phyloP scores from a whole-genome alignment of 2,113 vertebrate species.

The Vulpes lagopus region DNA sequence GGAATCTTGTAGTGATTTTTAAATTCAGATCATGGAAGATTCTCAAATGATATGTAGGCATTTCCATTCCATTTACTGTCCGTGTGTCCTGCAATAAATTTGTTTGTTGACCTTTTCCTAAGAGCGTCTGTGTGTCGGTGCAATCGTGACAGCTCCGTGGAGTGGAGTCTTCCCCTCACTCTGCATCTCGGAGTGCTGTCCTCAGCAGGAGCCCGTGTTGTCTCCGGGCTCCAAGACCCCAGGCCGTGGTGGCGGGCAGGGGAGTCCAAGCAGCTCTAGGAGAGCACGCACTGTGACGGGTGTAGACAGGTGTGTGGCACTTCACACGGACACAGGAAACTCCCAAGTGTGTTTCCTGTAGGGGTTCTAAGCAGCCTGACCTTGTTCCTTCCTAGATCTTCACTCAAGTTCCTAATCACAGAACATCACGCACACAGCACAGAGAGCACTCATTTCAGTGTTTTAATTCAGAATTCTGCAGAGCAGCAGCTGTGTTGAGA shows the following conservation, averaged over 20 bases:
- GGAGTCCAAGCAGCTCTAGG: background rate
- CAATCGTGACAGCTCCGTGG: background rate
- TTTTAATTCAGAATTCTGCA: too few relatives aligned
- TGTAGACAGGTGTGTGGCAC: fast-evolving
- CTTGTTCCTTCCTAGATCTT: background rate
- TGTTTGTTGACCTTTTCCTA: constrained; percentile 83
- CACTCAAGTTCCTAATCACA: too few relatives aligned
- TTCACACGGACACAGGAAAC: fast-evolving
- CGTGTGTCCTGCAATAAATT: constrained; percentile 86
- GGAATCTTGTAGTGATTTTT: constrained; percentile 74
- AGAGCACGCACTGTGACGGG: fast-evolving
- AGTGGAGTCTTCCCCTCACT: too few relatives aligned
- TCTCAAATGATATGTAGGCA: constrained; percentile 63
- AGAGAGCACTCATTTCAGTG: background rate
- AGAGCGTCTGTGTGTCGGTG: background rate
- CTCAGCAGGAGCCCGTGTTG: background rate
- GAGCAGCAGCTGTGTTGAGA: background rate
- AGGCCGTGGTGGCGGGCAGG: background rate
- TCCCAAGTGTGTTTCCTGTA: background rate
- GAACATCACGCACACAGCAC: background rate
- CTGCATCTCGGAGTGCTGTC: background rate
- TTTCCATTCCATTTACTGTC: constrained; percentile 73
- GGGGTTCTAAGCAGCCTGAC: background rate
- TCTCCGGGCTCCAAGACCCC: background rate
- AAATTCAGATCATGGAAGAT: constrained; percentile 71